Evolutionary conservation across 2,888 invertebrate species (phyloP).

Genomic region (Oscheius sp.): DNA sequence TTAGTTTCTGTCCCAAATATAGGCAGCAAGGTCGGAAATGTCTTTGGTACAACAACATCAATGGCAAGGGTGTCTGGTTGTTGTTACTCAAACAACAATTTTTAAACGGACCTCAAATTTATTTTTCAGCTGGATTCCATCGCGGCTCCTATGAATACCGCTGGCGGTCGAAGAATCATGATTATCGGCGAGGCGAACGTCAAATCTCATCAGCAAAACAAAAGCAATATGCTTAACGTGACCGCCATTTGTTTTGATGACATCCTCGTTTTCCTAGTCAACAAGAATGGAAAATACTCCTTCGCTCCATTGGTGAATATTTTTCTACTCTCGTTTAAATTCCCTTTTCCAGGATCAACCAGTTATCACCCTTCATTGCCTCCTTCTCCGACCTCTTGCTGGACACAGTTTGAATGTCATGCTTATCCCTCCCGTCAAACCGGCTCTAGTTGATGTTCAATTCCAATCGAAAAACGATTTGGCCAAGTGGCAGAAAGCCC

Average conservation of each 20-base stretch:
- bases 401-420: constrained; percentile 38
- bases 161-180: constrained; percentile 1
- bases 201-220: background rate
- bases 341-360: constrained; percentile 43
- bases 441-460: constrained; percentile 47
- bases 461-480: constrained; percentile 45
- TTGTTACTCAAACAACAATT: background rate
- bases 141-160: background rate
- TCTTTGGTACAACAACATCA: background rate
- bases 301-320: constrained; percentile 34
- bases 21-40: background rate
- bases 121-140: constrained; percentile 29
- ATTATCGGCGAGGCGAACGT: constrained; percentile 24
- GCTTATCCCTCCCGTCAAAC: constrained; percentile 44
- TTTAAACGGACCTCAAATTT: background rate
- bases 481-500: constrained; percentile 45
- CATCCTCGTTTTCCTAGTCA: constrained; percentile 45
- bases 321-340: background rate
- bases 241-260: constrained; percentile 53
- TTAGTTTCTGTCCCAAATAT: background rate
- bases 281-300: constrained; percentile 8
- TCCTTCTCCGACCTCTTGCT: constrained; percentile 38
- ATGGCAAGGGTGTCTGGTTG: background rate
- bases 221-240: constrained; percentile 4
- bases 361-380: constrained; percentile 40